Evolutionary conservation across 2,113 vertebrate genomes (phyloP).

Genomic region (Dasyornis broadbenti): DNA sequence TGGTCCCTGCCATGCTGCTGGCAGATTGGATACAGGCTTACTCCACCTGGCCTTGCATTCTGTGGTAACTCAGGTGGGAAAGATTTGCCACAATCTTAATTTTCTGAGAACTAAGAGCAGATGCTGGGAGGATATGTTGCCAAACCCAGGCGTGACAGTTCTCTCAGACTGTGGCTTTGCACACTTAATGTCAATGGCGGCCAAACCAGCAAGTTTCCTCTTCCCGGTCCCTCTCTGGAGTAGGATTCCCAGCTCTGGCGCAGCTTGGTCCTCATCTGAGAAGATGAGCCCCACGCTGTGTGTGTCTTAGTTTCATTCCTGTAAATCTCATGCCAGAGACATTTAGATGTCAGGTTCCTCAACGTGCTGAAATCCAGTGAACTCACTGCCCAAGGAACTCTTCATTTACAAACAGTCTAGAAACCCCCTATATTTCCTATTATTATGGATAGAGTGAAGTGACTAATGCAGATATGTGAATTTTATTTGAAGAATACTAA

Average conservation of each 20-base stretch:
- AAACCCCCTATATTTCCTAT: not conserved
- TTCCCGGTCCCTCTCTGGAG: not conserved
- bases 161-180: not conserved
- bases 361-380: not conserved
- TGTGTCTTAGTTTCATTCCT: not conserved
- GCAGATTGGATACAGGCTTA: not conserved
- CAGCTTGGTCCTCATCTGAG: not conserved
- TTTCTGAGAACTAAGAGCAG: not conserved
- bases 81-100: not conserved
- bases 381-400: not conserved
- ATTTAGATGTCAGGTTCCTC: not conserved
- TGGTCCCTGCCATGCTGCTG: fast-evolving
- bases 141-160: not conserved
- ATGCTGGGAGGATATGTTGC: not conserved
- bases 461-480: not conserved
- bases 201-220: not conserved
- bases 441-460: not conserved
- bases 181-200: not conserved
- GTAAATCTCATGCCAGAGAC: not conserved
- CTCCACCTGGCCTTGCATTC: not conserved
- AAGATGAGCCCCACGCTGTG: not conserved
- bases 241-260: not conserved
- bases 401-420: not conserved
- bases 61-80: not conserved
- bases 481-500: not conserved